Base-by-base conservation (phyloP, 37 sponge, comb jelly and placozoan species). In the Oscarella lobularis region DNA sequence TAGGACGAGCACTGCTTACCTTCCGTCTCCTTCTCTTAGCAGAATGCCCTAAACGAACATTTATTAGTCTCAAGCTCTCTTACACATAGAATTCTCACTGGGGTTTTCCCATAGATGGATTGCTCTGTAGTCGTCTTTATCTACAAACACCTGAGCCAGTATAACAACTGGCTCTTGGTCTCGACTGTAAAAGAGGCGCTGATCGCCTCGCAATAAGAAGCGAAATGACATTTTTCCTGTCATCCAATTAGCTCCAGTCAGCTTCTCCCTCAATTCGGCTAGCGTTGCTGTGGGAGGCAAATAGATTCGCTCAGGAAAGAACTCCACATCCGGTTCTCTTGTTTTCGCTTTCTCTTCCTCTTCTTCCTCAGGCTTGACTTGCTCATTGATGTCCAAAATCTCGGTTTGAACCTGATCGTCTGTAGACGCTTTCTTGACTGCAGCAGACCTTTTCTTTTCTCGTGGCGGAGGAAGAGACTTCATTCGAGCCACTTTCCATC, bases 161-260 rank as follows among this genome's bases (percentile, higher is more conserved):
- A 48, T 48, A 20, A 48, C 60, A 48, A 48, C 60, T 27, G 60
- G 60, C 60, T 48, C 60, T 20, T 48, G 60, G 20, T 48, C 60
- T 48, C 60, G 60, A 48, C 60, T 48, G 60, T 48, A 48, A 20
- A 48, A 48, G 60, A 48, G 60, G 60, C 60, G 60, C 20, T 48
- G 60, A 48, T 48, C 60, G 20, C 60, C 60, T 20, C 60, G 9
- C 60, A 48, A 20, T 27, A 48, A 20, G 60, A 48, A 48, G 14
- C 20, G 9, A 20, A 48, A 20, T 27, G 60, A 9, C 14, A 48
- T 20, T 20, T 20, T 20, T 48, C 20, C 60, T 20, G 9, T 20
- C 14, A 48, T 27, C 60, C 60, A 48, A 48, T 48, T 20, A 9
- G 9, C 60, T 48, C 20, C 60, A 9, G 20, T 48, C 20, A 48